Evolutionary conservation across 2,113 vertebrate species (phyloP).

Genomic region (Epinephelus lanceolatus): DNA sequence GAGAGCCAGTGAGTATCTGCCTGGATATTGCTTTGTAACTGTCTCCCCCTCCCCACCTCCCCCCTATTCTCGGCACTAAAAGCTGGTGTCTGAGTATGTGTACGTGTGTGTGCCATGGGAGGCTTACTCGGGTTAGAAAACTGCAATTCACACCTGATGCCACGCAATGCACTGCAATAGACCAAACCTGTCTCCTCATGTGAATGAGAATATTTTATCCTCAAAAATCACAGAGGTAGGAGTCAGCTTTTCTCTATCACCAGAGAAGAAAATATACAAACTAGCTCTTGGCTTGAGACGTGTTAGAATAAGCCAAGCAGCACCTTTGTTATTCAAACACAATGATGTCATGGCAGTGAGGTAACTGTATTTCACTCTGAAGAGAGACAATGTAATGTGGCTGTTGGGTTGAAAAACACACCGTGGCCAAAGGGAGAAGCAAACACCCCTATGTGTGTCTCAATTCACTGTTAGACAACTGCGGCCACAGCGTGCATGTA

Average conservation of each 20-base stretch:
- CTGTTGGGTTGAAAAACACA: constrained; percentile 68
- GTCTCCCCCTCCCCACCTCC: constrained; percentile 36
- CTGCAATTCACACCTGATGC: constrained; percentile 42
- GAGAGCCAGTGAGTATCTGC: constrained; percentile 79
- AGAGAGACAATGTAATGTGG: constrained; percentile 72
- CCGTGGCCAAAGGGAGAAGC: constrained; percentile 38
- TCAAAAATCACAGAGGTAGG: constrained; percentile 34
- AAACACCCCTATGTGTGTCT: constrained; percentile 50
- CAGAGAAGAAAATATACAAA: constrained; percentile 32
- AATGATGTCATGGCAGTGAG: constrained; percentile 80
- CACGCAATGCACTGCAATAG: constrained; percentile 39
- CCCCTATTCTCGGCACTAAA: constrained; percentile 79
- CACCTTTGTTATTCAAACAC: constrained; percentile 65
- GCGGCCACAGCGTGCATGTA: neutral
- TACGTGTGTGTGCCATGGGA: constrained; percentile 17
- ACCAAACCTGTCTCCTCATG: constrained; percentile 1
- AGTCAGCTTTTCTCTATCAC: constrained; percentile 26
- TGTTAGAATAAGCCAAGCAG: constrained; percentile 68
- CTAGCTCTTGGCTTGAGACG: constrained; percentile 30
- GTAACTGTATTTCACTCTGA: constrained; percentile 74
- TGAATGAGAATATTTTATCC: constrained; percentile 22
- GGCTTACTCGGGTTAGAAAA: constrained; percentile 39
- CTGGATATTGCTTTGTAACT: constrained; percentile 85
- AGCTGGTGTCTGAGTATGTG: constrained; percentile 50
- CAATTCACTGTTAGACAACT: constrained; percentile 39